Evolutionary conservation across 2,113 vertebrate species (phyloP), one percentile per base, ranked within the genome.

Genomic region (Mola mola): DNA sequence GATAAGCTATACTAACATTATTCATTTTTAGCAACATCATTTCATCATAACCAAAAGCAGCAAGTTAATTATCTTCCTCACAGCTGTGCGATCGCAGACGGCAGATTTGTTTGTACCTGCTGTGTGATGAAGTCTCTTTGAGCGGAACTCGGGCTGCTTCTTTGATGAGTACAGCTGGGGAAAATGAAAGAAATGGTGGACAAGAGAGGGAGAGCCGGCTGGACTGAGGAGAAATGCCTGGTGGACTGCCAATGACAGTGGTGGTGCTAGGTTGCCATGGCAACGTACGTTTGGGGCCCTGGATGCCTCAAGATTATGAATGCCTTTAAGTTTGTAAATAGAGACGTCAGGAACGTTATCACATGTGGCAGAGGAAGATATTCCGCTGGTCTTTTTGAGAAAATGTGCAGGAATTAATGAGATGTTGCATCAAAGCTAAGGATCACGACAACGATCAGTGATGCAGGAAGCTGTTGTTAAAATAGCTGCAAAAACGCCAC

Each of bases 241-340:
- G 26, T 71, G 49, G 51, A 77, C 50, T 37, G 73, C 10, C 9
- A 48, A 55, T 69, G 75, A 81, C 52, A 57, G 58, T n/a, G 43
- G 8, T 24, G 22, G 24, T 3, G 58, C 8, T 48, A 13, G 31
- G 86, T 92, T 89, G 46, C 85, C 79, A 89, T 89, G 85, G 86
- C 78, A 88, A 91, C 85, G n/a, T n/a, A n/a, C n/a, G n/a, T n/a
- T n/a, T n/a, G n/a, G n/a, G n/a, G n/a, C 37, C 37, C n/a, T 13
- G 6, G 37, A 3, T 34, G 33, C 33, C 33, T 13, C 9, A 10
- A 13, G 33, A 34, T 34, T 34, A 15, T 13, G 15, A 34, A 12
- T 34, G 33, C 15, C 11, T 13, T 9, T 34, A 34, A 13, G 4
- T 34, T 13, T 34, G 3, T 34, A 13, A 34, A 34, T 15, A 3